Percentiles rank a stretch among this genome's conserved stretches.
Conservation (phyloP, 2,797 vertebrate genomes). For the Etheostoma nigrum region DNA sequence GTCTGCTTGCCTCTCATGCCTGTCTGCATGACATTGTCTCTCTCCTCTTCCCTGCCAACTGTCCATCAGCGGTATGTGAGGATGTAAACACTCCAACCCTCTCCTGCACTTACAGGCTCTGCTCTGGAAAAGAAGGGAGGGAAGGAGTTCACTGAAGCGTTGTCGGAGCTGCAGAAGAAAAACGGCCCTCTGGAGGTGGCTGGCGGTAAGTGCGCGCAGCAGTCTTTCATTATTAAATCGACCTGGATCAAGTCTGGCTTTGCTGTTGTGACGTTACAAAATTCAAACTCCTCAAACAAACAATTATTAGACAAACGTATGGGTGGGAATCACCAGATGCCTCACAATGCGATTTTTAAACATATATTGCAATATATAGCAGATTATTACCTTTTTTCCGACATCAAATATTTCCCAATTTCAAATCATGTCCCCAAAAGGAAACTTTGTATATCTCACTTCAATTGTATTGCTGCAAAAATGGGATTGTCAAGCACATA, state of each 20-base stretch:
- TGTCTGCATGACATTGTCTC: constrained; percentile 51
- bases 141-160: constrained; percentile 94
- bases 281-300: no score
- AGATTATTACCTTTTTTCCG: no score
- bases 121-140: constrained; percentile 98
- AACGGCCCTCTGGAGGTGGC: constrained; percentile 96
- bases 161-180: constrained; percentile 95
- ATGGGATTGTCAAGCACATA: no score
- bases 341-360: no score
- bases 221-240: not conserved
- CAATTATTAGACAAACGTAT: no score
- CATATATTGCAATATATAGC: no score
- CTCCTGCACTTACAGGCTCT: constrained; percentile 82
- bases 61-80: not conserved
- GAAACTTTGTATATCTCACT: no score
- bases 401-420: no score
- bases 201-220: constrained; percentile 86
- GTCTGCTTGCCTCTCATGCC: constrained; percentile 21
- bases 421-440: no score
- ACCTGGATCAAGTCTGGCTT: not conserved
- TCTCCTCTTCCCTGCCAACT: constrained; percentile 8
- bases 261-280: not conserved
- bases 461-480: no score
- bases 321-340: no score
- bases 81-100: constrained; percentile 23